phyloP scores from a whole-genome alignment of 2,888 invertebrate species.

The Cyclophora punctaria region DNA sequence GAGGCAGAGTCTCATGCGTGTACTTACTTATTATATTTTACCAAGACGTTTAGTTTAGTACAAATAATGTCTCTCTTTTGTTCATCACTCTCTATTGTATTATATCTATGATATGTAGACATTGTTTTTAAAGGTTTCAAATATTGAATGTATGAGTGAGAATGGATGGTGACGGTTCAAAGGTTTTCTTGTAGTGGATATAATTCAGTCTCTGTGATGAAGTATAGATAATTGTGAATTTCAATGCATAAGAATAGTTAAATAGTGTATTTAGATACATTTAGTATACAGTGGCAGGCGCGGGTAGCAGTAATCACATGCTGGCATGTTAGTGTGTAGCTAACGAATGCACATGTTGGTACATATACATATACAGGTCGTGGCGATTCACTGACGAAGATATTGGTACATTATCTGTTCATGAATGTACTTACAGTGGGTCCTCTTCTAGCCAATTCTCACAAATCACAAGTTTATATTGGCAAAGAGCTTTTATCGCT shows the following conservation, averaged over 20 bases:
- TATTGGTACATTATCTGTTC: slow-evolving; percentile 30
- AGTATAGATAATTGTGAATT: slow-evolving; percentile 57
- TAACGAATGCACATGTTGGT: slow-evolving; percentile 45
- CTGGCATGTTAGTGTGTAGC: slow-evolving; percentile 27
- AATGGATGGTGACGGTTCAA: slow-evolving; percentile 56
- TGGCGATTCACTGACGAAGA: slow-evolving; percentile 30
- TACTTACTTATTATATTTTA: slow-evolving; percentile 53
- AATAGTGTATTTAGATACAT: slow-evolving; percentile 23
- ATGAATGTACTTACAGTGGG: slow-evolving; percentile 45
- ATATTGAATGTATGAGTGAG: slow-evolving; percentile 44
- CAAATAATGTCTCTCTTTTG: slow-evolving; percentile 71
- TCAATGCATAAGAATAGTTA: slow-evolving; percentile 50
- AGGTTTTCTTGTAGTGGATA: slow-evolving; percentile 48
- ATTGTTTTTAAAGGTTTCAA: slow-evolving; percentile 41
- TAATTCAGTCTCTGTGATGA: slow-evolving; percentile 68
- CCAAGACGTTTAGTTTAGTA: slow-evolving; percentile 64
- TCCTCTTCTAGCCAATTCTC: slow-evolving; percentile 42
- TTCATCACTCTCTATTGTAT: slow-evolving; percentile 71
- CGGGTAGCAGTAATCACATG: slow-evolving; percentile 18
- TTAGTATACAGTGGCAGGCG: slow-evolving; percentile 35
- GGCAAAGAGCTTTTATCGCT: slow-evolving; percentile 38
- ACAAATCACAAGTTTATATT: slow-evolving; percentile 48
- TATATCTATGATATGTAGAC: slow-evolving; percentile 51
- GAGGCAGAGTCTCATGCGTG: slow-evolving; percentile 66
- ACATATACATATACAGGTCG: slow-evolving; percentile 23